A percentile compares a stretch with the other conserved stretches of the same genome.
phyloP scores from a whole-genome alignment of 2,797 vertebrate species.

The Poeciliopsis turneri region DNA sequence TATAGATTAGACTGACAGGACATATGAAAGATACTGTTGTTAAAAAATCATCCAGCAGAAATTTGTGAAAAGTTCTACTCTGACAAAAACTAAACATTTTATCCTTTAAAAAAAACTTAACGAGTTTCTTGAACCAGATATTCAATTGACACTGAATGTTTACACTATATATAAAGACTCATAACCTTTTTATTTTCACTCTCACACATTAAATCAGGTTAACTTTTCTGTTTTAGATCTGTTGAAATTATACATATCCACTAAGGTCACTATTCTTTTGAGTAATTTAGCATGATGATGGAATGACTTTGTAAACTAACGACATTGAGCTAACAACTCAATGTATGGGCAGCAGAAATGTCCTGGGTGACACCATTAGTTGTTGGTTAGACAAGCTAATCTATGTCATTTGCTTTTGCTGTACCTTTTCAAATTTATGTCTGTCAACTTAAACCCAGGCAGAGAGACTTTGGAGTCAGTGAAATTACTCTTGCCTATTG shows the following conservation, averaged over 20 bases:
- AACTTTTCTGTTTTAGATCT: background rate
- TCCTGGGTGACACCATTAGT: no score
- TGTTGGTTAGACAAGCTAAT: no score
- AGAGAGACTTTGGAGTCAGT: background rate
- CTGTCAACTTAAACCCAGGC: background rate
- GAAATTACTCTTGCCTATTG: background rate
- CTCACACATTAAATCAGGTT: background rate
- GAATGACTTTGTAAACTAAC: no score
- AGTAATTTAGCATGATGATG: no score
- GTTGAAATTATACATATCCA: background rate
- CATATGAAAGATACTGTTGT: background rate
- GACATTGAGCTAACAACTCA: background rate
- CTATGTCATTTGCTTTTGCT: no score
- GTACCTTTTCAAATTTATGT: no score
- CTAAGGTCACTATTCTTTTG: no score
- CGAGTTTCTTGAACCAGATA: background rate
- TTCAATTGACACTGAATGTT: background rate
- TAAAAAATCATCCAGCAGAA: background rate
- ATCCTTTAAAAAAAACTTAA: background rate
- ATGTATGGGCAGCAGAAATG: background rate
- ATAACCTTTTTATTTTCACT: background rate
- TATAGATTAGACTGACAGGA: background rate
- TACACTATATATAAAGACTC: background rate
- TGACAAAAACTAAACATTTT: background rate
- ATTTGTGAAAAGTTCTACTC: background rate